These are phyloP conservation scores for Allobates femoralis DNA, from an alignment of 2,797 vertebrate genomes.

Conservation along the genomic window DNA sequence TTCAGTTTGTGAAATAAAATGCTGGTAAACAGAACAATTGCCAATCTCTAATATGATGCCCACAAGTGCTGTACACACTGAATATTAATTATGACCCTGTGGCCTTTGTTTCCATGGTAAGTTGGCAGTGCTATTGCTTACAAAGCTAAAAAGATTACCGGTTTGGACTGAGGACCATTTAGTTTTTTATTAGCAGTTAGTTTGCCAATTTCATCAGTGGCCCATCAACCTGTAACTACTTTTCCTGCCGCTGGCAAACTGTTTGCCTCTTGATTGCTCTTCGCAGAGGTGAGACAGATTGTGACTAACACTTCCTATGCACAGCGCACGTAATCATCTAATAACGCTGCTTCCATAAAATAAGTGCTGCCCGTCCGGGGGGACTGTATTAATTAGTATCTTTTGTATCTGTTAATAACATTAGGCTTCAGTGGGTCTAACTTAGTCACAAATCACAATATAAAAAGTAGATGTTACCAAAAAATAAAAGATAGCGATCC, in stretches of 20 bases:
- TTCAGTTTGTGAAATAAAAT: constrained; percentile 40
- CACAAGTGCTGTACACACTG: constrained; percentile 52
- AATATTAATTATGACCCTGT: constrained; percentile 61
- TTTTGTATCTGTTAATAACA: constrained; percentile 36
- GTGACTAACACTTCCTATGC: constrained; percentile 40
- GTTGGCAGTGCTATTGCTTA: constrained; percentile 50
- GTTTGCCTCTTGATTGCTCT: constrained; percentile 49
- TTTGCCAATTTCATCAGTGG: constrained; percentile 63
- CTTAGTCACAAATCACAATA: background rate
- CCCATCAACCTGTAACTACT: constrained; percentile 60
- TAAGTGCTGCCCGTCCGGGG: constrained; percentile 11
- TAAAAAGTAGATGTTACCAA: background rate
- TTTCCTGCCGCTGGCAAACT: constrained; percentile 53
- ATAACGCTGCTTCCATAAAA: constrained; percentile 46
- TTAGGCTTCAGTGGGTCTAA: background rate
- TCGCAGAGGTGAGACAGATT: constrained; percentile 62
- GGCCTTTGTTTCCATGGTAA: constrained; percentile 51
- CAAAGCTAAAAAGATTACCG: constrained; percentile 58
- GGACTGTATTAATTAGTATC: constrained; percentile 38
- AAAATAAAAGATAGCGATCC: background rate
- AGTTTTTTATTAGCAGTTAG: constrained; percentile 58
- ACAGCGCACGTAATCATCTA: constrained; percentile 26
- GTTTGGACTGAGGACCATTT: constrained; percentile 56
- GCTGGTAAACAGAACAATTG: constrained; percentile 56
- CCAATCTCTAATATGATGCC: constrained; percentile 44